Evolutionary conservation across 2,888 invertebrate genomes (phyloP), one percentile per base, ranked within the genome.

Genomic region (Erebia epiphron): DNA sequence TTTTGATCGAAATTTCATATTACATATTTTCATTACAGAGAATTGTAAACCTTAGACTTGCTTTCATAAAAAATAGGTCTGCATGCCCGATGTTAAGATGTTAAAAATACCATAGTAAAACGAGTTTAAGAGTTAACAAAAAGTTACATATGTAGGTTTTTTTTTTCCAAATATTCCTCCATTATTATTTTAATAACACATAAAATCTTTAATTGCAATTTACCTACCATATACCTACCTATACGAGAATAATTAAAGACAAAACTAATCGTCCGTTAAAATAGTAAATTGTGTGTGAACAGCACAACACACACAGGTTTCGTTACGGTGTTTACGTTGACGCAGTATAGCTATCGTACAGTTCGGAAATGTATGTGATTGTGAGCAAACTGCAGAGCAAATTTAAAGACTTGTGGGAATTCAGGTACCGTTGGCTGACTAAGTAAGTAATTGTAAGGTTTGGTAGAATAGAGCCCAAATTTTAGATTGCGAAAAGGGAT

Each of bases 281-380:
- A 54, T 73, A 65, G 43, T 64, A 57, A 62, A 72, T 65, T 64
- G 73, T 75, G 77, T 76, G 80, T 80, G 80, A 79, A 84, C 87
- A 86, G 66, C 46, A 86, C 76, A 77, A 77, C 54, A 77, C 75
- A 76, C 72, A 87, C 79, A 86, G 76, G 68, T 83, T 91, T 86
- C 79, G 89, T 83, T 83, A 83, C 87, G 87, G 83, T 78, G 81
- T 79, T 90, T 86, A 84, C 72, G 74, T 79, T 4, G 49, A 21
- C 62, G 79, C 83, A 21, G 62, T 49, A 9, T 49, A 62, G 14
- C 49, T 21, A 62, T 18, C 46, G 9, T 49, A 62, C 49, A 62
- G 62, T 62, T 62, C 11, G 9, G 60, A 60, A 41, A 41, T 10
- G n/a, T 1, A 8, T 35, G 4, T 9, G 2, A 54, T 21, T 9